phyloP scores from a whole-genome alignment of 2,797 vertebrate genomes.

The Alauda arvensis region DNA sequence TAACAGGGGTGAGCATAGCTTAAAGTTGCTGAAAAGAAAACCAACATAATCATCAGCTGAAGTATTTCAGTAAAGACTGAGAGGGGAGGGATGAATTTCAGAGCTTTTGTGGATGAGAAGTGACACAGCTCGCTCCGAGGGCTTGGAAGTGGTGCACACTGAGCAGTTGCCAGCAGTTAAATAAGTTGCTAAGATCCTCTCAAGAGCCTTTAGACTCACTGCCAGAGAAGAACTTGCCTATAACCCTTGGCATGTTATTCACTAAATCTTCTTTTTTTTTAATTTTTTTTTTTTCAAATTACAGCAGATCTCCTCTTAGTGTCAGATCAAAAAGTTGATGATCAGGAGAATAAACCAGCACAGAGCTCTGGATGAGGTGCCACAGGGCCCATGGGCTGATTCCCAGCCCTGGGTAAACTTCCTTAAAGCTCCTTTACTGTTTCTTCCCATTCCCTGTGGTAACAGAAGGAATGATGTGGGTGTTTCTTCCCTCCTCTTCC shows the following conservation, averaged over 20 bases:
- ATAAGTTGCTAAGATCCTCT: background rate
- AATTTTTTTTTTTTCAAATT: background rate
- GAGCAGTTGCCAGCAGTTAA: conserved; percentile 1
- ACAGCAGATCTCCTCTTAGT: background rate
- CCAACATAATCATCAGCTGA: background rate
- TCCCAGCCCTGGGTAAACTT: background rate
- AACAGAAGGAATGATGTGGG: background rate
- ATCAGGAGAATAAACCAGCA: background rate
- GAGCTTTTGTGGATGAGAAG: background rate
- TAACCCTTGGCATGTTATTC: background rate
- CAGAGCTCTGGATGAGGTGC: background rate
- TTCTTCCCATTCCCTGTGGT: background rate
- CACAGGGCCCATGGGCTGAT: background rate
- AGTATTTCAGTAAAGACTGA: background rate
- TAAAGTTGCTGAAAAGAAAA: background rate
- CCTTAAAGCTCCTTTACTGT: background rate
- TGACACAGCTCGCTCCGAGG: background rate
- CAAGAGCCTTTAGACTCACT: background rate
- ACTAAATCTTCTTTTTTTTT: background rate
- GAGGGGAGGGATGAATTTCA: background rate
- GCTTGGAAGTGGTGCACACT: background rate
- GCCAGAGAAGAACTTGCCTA: conserved; percentile 4
- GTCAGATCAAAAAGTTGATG: background rate
- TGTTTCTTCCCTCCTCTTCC: background rate
- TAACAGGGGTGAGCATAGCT: too few species aligned